phyloP scores from a whole-genome alignment of 1,140 invertebrate genomes.

The Drosophila auraria region DNA sequence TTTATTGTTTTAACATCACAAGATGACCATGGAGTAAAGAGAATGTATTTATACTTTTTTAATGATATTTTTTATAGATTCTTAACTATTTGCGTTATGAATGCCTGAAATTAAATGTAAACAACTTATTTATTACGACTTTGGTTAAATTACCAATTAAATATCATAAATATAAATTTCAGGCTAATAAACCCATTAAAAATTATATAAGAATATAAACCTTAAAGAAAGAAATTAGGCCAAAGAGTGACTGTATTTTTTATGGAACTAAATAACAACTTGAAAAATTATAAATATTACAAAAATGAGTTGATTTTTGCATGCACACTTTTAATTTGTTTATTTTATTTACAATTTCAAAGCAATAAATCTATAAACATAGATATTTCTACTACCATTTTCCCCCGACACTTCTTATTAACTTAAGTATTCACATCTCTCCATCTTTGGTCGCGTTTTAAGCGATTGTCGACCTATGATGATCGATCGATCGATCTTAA shows the following conservation, averaged over 20 bases:
- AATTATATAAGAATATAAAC: neutral
- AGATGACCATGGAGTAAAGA: neutral
- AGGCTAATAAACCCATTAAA: neutral
- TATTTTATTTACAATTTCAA: neutral
- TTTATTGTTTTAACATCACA: neutral
- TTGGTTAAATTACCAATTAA: neutral
- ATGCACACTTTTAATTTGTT: neutral
- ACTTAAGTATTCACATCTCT: neutral
- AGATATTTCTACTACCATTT: neutral
- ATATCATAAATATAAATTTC: neutral
- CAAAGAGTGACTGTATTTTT: neutral
- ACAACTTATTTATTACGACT: no score
- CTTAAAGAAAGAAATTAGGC: neutral
- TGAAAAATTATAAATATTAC: no score
- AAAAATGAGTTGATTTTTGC: neutral
- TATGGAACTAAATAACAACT: neutral
- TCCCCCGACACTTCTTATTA: neutral
- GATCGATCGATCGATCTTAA: slow-evolving; percentile 64
- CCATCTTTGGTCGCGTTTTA: slow-evolving; percentile 30
- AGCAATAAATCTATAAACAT: neutral
- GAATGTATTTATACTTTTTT: neutral
- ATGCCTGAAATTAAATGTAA: neutral
- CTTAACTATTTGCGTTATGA: no score
- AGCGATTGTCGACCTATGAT: slow-evolving; percentile 41
- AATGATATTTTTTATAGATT: no score